Conservation (phyloP, 2,888 invertebrate species). For the Helleia helle region DNA sequence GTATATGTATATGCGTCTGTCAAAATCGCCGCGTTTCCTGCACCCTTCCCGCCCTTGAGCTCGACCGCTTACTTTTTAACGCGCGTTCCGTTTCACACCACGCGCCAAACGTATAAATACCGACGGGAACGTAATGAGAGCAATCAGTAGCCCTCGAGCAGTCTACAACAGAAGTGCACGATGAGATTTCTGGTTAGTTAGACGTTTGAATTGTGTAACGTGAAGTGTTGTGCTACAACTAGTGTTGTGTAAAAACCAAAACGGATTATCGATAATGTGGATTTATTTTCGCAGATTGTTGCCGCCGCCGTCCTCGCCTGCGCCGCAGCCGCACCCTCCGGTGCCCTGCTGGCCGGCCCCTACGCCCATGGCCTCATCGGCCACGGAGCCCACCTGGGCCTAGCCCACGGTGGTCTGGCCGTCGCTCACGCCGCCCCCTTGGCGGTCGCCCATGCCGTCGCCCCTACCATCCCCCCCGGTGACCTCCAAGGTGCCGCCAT, state of each 20-base stretch:
- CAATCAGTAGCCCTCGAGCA: conserved; percentile 72
- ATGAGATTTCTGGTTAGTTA: conserved; percentile 69
- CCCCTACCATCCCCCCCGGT: conserved; percentile 61
- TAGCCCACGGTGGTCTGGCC: conserved; percentile 35
- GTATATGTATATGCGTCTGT: conserved; percentile 34
- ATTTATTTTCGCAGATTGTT: conserved; percentile 62
- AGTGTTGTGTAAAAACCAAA: conserved; percentile 24
- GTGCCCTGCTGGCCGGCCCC: conserved; percentile 47
- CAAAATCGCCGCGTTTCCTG: conserved; percentile 57
- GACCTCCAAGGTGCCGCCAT: conserved; percentile 59
- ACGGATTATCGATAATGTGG: conserved; percentile 24
- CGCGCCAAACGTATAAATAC: conserved; percentile 55
- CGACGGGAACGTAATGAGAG: conserved; percentile 48
- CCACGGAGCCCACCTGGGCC: conserved; percentile 21
- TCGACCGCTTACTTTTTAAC: conserved; percentile 65
- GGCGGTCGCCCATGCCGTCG: conserved; percentile 33
- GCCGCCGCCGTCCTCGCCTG: conserved; percentile 66
- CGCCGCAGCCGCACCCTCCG: conserved; percentile 60
- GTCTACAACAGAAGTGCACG: conserved; percentile 71
- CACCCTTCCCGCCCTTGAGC: conserved; percentile 69
- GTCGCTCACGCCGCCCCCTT: conserved; percentile 33
- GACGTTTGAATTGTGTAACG: conserved; percentile 22
- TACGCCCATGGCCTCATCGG: conserved; percentile 32
- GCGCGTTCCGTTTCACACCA: conserved; percentile 50
- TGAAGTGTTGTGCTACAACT: conserved; percentile 28